These are phyloP conservation scores for Pseudobourletiella spinata DNA, from an alignment of 1,140 invertebrate species.

Conservation along the genomic window DNA sequence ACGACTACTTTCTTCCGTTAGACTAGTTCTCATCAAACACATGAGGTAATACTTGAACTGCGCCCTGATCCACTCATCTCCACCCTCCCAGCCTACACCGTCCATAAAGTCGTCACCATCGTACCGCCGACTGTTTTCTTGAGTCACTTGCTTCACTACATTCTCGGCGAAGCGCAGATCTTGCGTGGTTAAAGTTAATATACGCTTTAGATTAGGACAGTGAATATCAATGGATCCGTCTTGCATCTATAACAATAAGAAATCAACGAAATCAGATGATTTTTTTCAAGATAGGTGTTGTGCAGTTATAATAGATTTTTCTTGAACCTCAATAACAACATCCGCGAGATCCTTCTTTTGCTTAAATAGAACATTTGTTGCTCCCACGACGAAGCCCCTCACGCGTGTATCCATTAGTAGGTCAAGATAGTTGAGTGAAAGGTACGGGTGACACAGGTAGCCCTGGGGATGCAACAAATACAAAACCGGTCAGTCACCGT, in stretches of 20 bases:
- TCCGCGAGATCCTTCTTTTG: constrained; percentile 89
- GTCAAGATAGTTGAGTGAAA: constrained; percentile 92
- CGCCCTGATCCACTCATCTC: constrained; percentile 89
- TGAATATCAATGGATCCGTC: constrained; percentile 77
- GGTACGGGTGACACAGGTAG: constrained; percentile 88
- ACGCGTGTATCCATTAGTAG: constrained; percentile 78
- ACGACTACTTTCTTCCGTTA: constrained; percentile 60
- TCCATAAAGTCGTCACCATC: constrained; percentile 59
- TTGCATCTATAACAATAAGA: constrained; percentile 49
- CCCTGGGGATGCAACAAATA: constrained; percentile 49
- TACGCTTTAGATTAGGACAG: constrained; percentile 70
- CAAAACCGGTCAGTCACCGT: constrained; percentile 1
- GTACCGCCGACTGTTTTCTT: constrained; percentile 42
- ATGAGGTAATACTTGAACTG: constrained; percentile 90
- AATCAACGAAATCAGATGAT: too few species aligned
- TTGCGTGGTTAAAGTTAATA: constrained; percentile 81
- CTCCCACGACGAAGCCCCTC: constrained; percentile 86
- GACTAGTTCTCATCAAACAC: constrained; percentile 70
- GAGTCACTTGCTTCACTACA: constrained; percentile 73
- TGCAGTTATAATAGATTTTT: background rate
- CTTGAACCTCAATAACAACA: constrained; percentile 78
- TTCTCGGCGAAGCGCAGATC: constrained; percentile 93
- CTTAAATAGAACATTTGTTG: constrained; percentile 94
- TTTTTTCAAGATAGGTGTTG: too few species aligned
- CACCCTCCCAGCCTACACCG: constrained; percentile 74